Conservation (phyloP, 2,797 vertebrate genomes). For the Phalloptychus januarius region DNA sequence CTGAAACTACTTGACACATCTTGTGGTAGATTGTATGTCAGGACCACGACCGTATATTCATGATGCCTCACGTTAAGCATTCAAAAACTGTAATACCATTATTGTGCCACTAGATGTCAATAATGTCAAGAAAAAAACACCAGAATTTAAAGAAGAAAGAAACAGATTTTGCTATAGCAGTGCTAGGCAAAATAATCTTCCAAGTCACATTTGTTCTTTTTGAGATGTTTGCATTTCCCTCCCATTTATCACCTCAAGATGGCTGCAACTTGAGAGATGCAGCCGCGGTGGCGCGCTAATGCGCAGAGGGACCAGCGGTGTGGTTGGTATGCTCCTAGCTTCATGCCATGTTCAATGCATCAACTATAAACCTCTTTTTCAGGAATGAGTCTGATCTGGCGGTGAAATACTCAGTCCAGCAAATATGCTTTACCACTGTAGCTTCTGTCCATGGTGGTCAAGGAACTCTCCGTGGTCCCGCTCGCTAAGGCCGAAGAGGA, state of each 20-base stretch:
- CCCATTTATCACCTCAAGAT: neutral
- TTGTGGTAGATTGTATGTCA: neutral
- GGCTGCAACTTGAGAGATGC: no score
- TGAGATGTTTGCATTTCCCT: neutral
- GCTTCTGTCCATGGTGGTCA: slow-evolving; percentile 52
- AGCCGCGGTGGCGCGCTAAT: no score
- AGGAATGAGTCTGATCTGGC: no score
- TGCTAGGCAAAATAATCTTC: neutral
- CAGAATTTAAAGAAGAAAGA: neutral
- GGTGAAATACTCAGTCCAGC: no score
- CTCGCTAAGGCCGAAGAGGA: slow-evolving; percentile 53
- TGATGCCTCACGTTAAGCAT: neutral
- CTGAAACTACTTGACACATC: neutral
- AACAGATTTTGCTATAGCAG: neutral
- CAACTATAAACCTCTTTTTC: no score
- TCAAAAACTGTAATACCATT: neutral
- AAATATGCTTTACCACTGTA: slow-evolving; percentile 58
- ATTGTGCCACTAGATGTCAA: neutral
- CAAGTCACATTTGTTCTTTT: neutral
- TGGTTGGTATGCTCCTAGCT: no score
- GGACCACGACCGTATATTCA: neutral
- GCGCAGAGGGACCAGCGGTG: no score
- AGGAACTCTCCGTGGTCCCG: slow-evolving; percentile 59
- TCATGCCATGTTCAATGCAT: no score
- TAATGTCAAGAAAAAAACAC: neutral